phyloP scores from a whole-genome alignment of 1,140 invertebrate species.

The Saccostrea cuccullata region DNA sequence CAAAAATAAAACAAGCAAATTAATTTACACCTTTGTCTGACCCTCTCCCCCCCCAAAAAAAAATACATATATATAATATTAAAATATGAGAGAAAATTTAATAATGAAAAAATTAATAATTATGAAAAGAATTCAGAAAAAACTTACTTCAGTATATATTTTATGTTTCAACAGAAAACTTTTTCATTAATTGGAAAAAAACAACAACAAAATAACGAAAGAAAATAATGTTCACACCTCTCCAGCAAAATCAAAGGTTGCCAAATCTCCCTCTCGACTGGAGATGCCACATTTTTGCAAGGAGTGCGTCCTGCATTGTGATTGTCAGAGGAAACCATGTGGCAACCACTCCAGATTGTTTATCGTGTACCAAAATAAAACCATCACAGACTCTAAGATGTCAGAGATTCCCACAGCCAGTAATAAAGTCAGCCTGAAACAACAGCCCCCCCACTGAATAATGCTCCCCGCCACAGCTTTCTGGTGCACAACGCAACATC shows the following conservation, averaged over 20 bases:
- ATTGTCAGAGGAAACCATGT: conserved; percentile 9
- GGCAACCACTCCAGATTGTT: conserved; percentile 27
- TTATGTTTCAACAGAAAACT: too few species aligned
- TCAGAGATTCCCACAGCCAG: not conserved
- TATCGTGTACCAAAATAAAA: conserved; percentile 22
- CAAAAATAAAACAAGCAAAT: too few species aligned
- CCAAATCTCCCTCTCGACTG: conserved; percentile 2
- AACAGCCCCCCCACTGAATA: conserved; percentile 12
- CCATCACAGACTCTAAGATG: not conserved
- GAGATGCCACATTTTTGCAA: conserved; percentile 11
- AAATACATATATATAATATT: too few species aligned
- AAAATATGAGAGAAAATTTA: not conserved
- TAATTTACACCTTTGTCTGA: too few species aligned
- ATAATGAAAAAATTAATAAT: not conserved
- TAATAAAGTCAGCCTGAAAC: conserved; percentile 31
- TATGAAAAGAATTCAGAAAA: not conserved
- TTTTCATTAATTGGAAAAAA: too few species aligned
- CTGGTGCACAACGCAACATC: not conserved
- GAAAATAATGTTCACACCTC: conserved; percentile 7
- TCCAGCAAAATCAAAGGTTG: conserved; percentile 25
- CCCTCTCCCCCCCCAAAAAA: too few species aligned
- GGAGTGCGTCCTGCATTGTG: conserved; percentile 20
- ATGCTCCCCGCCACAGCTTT: not conserved
- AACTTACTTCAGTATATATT: conserved; percentile 24
- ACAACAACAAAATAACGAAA: conserved; percentile 35